A percentile compares a stretch with the other conserved stretches of the same genome.
Conservation (phyloP, 2,797 vertebrate species). For the Distichodus sexfasciatus region DNA sequence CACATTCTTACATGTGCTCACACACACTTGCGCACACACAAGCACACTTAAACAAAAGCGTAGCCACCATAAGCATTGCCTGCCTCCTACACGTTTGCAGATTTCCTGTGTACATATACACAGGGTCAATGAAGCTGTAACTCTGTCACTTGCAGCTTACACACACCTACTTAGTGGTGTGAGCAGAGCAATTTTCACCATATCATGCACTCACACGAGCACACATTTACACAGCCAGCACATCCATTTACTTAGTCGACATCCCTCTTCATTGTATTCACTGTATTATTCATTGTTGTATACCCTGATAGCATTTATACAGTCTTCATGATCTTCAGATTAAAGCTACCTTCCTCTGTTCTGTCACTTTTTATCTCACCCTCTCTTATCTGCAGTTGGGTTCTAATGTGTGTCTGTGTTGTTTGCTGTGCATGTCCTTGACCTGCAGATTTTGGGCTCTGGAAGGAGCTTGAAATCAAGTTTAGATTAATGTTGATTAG, state of each 20-base stretch:
- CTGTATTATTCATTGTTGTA: neutral
- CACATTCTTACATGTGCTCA: conserved; percentile 24
- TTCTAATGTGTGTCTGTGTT: conserved; percentile 2
- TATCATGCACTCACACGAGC: too few species aligned
- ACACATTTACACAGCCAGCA: conserved; percentile 28
- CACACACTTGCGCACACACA: conserved; percentile 36
- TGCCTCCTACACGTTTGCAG: too few species aligned
- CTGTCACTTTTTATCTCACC: conserved; percentile 44
- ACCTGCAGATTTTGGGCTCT: conserved; percentile 1
- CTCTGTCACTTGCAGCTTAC: too few species aligned
- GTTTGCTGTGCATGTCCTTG: conserved; percentile 20
- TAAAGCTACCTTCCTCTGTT: neutral
- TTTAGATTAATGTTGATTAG: too few species aligned
- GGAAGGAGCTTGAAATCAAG: neutral
- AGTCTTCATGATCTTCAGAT: neutral
- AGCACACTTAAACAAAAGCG: conserved; percentile 28
- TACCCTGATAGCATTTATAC: neutral
- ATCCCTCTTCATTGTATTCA: neutral
- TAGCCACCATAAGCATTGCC: conserved; percentile 17
- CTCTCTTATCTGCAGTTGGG: conserved; percentile 9
- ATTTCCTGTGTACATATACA: too few species aligned
- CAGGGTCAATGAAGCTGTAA: too few species aligned
- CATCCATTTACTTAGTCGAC: too few species aligned
- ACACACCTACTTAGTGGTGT: too few species aligned
- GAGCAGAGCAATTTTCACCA: too few species aligned